Conservation (phyloP, 2,113 vertebrate genomes). For the Prunella himalayana region DNA sequence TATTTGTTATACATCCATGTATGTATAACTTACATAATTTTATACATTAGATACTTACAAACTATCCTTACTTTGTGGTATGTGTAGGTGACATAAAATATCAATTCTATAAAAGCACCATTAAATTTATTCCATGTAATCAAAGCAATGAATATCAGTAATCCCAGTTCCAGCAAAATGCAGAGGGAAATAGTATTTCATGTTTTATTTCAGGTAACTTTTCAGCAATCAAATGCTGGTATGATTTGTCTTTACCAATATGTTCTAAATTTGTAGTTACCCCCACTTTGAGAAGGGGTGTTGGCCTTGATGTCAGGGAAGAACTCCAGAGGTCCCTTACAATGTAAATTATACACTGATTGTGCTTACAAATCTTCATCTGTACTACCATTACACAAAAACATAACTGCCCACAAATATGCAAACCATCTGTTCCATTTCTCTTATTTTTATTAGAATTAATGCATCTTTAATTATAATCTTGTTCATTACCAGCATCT, state of each 20-base stretch:
- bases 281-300: neutral
- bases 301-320: neutral
- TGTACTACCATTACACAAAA: slow-evolving; percentile 4
- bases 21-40: neutral
- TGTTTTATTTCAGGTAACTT: neutral
- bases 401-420: neutral
- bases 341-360: neutral
- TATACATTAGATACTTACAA: neutral
- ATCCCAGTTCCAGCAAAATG: neutral
- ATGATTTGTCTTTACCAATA: neutral
- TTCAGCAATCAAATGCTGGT: neutral
- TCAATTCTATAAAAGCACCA: neutral
- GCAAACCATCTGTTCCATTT: slow-evolving; percentile 18
- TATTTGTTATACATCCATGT: neutral
- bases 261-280: neutral
- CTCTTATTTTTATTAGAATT: slow-evolving; percentile 39
- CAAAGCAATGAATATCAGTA: neutral
- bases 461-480: slow-evolving; percentile 26
- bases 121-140: neutral
- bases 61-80: neutral
- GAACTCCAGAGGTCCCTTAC: neutral
- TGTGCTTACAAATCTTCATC: neutral
- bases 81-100: neutral
- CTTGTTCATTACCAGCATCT: slow-evolving; percentile 11
- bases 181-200: neutral